A percentile compares a stretch with the other conserved stretches of the same genome.
These are phyloP conservation scores for Chrysemys picta DNA, from an alignment of 2,113 vertebrate species.

Conservation along the genomic window DNA sequence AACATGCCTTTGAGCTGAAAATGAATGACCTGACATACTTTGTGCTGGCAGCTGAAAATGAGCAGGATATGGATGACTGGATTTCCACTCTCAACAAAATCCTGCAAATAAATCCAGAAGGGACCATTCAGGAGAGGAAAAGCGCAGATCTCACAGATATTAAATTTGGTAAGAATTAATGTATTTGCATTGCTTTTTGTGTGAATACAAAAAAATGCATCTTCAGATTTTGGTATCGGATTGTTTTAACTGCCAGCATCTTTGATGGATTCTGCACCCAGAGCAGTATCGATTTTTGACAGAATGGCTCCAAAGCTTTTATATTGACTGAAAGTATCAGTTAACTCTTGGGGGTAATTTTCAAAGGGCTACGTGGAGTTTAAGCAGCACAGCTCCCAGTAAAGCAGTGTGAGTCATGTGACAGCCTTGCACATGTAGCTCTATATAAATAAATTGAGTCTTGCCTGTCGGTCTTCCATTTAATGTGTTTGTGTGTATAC, in stretches of 20 bases:
- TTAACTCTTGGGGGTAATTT: slow-evolving; percentile 9
- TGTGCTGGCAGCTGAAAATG: slow-evolving; percentile 96
- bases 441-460: not conserved
- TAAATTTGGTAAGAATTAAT: slow-evolving; percentile 84
- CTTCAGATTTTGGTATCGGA: not conserved
- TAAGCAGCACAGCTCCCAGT: not conserved
- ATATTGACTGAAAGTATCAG: not conserved
- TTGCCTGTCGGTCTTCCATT: not conserved
- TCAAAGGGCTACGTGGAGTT: not conserved
- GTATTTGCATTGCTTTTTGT: not conserved
- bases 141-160: slow-evolving; percentile 91
- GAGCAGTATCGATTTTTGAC: not conserved
- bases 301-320: slow-evolving; percentile 11
- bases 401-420: not conserved
- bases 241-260: not conserved
- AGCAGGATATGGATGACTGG: slow-evolving; percentile 99
- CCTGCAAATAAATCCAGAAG: slow-evolving; percentile 95
- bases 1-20: slow-evolving; percentile 97
- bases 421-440: slow-evolving; percentile 6
- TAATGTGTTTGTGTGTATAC: not conserved
- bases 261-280: slow-evolving; percentile 1
- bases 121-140: slow-evolving; percentile 87
- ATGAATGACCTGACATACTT: slow-evolving; percentile 99
- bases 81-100: slow-evolving; percentile 94
- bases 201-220: not conserved